Evolutionary conservation across 2,113 vertebrate species (phyloP).

Genomic region (Acanthochromis polyacanthus): DNA sequence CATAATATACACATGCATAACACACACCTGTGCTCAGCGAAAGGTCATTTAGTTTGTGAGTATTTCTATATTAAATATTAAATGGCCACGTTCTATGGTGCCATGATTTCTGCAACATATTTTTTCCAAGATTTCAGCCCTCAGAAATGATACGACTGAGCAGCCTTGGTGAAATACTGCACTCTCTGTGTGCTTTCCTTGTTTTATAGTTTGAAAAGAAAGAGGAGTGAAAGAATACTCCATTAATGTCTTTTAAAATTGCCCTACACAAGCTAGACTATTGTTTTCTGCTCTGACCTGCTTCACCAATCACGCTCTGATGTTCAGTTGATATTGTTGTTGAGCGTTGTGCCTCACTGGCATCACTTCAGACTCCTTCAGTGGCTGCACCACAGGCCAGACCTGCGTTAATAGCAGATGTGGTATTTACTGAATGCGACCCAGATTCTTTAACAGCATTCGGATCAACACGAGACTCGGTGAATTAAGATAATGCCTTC

Average conservation of each 20-base stretch:
- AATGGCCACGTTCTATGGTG: too few relatives aligned
- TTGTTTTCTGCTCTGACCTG: conserved; percentile 20
- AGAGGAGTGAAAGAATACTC: neutral
- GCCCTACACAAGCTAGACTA: conserved; percentile 18
- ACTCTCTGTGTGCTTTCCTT: neutral
- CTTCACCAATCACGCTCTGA: conserved; percentile 48
- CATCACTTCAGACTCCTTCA: conserved; percentile 5
- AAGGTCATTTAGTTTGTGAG: too few relatives aligned
- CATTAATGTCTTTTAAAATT: conserved; percentile 39
- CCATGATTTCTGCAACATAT: too few relatives aligned
- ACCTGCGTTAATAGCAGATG: neutral
- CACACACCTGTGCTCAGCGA: too few relatives aligned
- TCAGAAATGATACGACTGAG: too few relatives aligned
- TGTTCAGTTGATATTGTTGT: conserved; percentile 53
- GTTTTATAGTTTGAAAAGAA: conserved; percentile 15
- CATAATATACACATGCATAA: too few relatives aligned
- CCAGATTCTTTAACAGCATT: conserved; percentile 17
- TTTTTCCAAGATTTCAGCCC: too few relatives aligned
- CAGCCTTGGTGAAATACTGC: too few relatives aligned
- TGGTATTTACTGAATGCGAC: conserved; percentile 16
- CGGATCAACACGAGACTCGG: conserved; percentile 8
- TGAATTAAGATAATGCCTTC: conserved; percentile 3
- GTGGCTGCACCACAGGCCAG: neutral
- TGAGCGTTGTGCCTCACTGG: conserved; percentile 19
- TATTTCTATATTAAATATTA: too few relatives aligned